Base-by-base conservation (phyloP, 1,140 invertebrate genomes). In the Cydia fagiglandana region DNA sequence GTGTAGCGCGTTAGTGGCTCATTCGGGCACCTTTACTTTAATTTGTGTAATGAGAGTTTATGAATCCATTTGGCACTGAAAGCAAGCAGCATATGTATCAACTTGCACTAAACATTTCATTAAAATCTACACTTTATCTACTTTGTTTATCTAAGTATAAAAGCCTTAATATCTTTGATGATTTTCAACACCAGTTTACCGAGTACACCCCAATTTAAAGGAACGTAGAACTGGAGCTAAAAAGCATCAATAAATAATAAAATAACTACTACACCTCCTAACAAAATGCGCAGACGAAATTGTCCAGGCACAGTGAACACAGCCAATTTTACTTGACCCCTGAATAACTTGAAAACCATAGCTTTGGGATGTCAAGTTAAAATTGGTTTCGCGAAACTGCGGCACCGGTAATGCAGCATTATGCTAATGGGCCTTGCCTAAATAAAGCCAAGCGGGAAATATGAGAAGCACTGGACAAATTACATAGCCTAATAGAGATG, bases 391-490 rank as follows among this genome's bases (percentile, higher is more conserved):
- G 6, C 66, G 30, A 70, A 70, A 70, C 66, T 38, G 66, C 66
- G 66, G 66, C n/a, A 41, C 30, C 66, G 66, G 66, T 70, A 70
- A 70, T 38, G 66, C 66, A 70, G 66, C 66, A 41, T 70, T 70
- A 70, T 70, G 66, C 34, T 38, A 70, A 70, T 70, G 66, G 30
- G 66, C 66, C 66, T 41, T 70, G 66, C 45, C 34, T 70, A 70
- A 70, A 70, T 70, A 70, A 70, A 70, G 66, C 34, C 66, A 70
- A 70, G 66, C 66, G 38, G 66, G 66, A 70, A 70, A 70, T 70
- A 70, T 70, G 66, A 70, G 66, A 70, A 70, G 66, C 38, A 38
- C 66, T 70, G 66, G 66, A 70, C 66, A 70, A 70, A 70, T 70
- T 70, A 70, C 66, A 34, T n/a, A 41, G 30, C 66, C 66, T 70